Percentiles rank a stretch among this genome's conserved stretches.
These are phyloP conservation scores for Macquaria ambigua DNA, from an alignment of 2,113 vertebrate species.

Conservation along the genomic window DNA sequence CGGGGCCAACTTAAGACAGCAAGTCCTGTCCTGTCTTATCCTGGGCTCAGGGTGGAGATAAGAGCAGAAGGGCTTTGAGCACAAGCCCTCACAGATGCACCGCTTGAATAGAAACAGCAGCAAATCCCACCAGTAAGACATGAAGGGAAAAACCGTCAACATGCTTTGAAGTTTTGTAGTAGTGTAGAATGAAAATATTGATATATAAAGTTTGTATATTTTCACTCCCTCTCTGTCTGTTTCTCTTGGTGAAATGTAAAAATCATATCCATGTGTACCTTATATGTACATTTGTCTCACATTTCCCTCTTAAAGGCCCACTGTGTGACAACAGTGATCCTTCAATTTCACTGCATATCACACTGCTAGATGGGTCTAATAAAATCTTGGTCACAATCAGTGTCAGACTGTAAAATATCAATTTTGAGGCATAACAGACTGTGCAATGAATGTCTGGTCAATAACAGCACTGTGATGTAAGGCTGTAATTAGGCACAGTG, in stretches of 20 bases:
- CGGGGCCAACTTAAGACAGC: slow-evolving; percentile 49
- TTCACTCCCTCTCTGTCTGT: neutral
- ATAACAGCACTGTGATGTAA: neutral
- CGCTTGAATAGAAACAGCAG: slow-evolving; percentile 39
- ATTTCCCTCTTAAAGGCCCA: neutral
- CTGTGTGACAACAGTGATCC: neutral
- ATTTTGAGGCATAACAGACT: neutral
- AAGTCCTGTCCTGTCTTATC: slow-evolving; percentile 65
- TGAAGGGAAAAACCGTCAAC: slow-evolving; percentile 23
- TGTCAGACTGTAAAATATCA: neutral
- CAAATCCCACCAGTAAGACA: slow-evolving; percentile 45
- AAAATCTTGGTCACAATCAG: neutral
- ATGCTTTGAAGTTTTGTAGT: slow-evolving; percentile 33
- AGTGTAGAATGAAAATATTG: slow-evolving; percentile 21
- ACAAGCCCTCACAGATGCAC: slow-evolving; percentile 49
- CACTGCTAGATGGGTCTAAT: neutral
- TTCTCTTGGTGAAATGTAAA: neutral
- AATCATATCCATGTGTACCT: neutral
- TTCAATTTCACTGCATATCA: neutral
- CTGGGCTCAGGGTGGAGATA: slow-evolving; percentile 56
- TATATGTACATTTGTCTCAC: neutral
- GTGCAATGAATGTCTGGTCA: neutral
- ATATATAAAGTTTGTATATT: slow-evolving; percentile 26
- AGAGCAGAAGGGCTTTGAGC: slow-evolving; percentile 50
- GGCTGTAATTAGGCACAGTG: neutral